Percentiles rank a stretch among this genome's conserved stretches.
Conservation (phyloP, 2,113 vertebrate species). For the Thymallus thymallus region DNA sequence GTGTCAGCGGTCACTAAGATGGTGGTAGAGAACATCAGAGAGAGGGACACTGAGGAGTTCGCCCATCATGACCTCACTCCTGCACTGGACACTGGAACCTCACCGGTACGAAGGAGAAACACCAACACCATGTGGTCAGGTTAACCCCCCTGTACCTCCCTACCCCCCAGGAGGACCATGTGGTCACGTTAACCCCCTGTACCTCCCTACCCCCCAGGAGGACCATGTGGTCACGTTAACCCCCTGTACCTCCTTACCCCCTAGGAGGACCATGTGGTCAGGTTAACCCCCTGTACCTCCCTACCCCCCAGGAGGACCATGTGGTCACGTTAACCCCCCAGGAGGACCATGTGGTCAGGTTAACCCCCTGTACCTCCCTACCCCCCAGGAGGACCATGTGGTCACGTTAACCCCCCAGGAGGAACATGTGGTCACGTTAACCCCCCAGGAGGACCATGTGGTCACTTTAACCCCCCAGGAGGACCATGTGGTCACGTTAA, state of each 20-base stretch:
- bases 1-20: slow-evolving; percentile 85
- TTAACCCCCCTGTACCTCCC: not conserved
- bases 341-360: not conserved
- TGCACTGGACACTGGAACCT: slow-evolving; percentile 56
- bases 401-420: slow-evolving; percentile 51
- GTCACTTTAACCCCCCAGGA: no score
- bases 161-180: slow-evolving; percentile 80
- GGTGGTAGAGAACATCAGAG: slow-evolving; percentile 88
- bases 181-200: slow-evolving; percentile 7
- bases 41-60: slow-evolving; percentile 68
- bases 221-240: not conserved
- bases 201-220: slow-evolving; percentile 48
- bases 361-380: not conserved
- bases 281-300: slow-evolving; percentile 1
- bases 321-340: slow-evolving; percentile 47
- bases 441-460: no score
- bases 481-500: not conserved
- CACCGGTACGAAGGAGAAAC: slow-evolving; percentile 67
- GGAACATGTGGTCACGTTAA: not conserved
- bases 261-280: slow-evolving; percentile 52
- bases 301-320: slow-evolving; percentile 52
- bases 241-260: slow-evolving; percentile 4
- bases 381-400: slow-evolving; percentile 53
- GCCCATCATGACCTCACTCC: slow-evolving; percentile 48
- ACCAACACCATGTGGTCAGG: not conserved